Percentiles rank a stretch among this genome's conserved stretches.
Evolutionary conservation across 2,113 vertebrate genomes (phyloP).

Genomic region (Toxotes chatareus): DNA sequence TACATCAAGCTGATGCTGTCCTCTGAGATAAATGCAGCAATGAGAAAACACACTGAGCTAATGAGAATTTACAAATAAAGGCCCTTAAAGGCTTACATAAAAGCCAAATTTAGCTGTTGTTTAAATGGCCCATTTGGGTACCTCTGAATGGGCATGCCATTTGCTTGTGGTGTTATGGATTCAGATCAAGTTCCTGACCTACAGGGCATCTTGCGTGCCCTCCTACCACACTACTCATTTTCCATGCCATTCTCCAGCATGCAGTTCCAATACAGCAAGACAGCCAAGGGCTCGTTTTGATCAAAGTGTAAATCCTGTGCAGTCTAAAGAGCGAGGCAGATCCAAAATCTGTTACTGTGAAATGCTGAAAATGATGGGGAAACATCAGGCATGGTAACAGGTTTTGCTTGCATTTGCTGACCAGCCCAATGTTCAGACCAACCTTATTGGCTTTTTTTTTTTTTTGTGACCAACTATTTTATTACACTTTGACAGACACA

Average conservation of each 20-base stretch:
- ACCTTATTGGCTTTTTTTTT: not conserved
- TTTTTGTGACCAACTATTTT: not conserved
- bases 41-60: conserved; percentile 42
- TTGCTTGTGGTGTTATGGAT: not conserved
- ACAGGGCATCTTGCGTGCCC: not conserved
- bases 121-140: conserved; percentile 32
- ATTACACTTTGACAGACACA: not conserved
- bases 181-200: conserved; percentile 18
- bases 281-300: conserved; percentile 30
- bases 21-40: conserved; percentile 54
- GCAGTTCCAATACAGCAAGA: not conserved
- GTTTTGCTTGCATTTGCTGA: not conserved
- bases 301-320: conserved; percentile 35
- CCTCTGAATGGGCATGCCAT: not conserved
- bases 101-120: conserved; percentile 27
- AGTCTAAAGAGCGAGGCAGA: conserved; percentile 38
- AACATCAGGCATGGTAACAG: not conserved
- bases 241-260: not conserved
- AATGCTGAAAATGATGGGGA: conserved; percentile 5
- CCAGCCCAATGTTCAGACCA: not conserved
- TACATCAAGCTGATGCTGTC: conserved; percentile 52
- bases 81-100: conserved; percentile 12
- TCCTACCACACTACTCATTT: conserved; percentile 3
- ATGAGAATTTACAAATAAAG: conserved; percentile 53
- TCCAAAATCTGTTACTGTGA: conserved; percentile 34